Evolutionary conservation across 2,888 invertebrate species (phyloP), one percentile per base, ranked within the genome.

Genomic region (Prosopocoilus inquinatus): DNA sequence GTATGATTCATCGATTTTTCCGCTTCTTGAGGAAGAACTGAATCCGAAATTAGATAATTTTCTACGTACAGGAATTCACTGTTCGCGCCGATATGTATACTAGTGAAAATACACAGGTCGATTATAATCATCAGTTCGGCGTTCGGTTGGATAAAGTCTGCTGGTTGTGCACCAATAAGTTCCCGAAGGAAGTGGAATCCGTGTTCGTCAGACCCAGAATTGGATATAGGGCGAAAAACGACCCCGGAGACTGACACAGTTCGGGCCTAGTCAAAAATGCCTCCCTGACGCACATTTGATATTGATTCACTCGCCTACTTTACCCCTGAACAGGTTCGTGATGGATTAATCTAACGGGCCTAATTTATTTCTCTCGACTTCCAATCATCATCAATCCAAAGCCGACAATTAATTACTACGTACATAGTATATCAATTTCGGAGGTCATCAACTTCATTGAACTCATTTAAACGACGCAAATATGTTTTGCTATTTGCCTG

Each of bases 241-340:
- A 83, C 71, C 83, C 83, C 67, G 83, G 83, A 67, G 83, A 83
- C 82, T 83, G 83, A 83, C 83, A 82, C 70, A 71, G 65, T 70
- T 70, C 68, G 50, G 60, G 59, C 49, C 58, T 58, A 55, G 58
- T 16, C 12, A 34, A 38, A 47, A 57, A 75, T 74, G 75, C 67
- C 67, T 69, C 58, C 57, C 53, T 60, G 58, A 60, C 57, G 57
- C 50, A 53, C 53, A 61, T 59, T 64, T 64, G 64, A 64, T 64
- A 59, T 63, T 55, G 59, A 60, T 28, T 28, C 20, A 28, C 20
- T 28, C 20, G 20, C 20, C 20, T 28, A 28, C 20, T 28, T 28
- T 28, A 5, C 20, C 20, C 20, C 20, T 28, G 7, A 28, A 28
- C 20, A 28, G 20, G 20, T 28, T 28, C 20, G 20, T 28, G 20